Conservation (phyloP, 2,113 vertebrate genomes). For the Ceyx margarethae region DNA sequence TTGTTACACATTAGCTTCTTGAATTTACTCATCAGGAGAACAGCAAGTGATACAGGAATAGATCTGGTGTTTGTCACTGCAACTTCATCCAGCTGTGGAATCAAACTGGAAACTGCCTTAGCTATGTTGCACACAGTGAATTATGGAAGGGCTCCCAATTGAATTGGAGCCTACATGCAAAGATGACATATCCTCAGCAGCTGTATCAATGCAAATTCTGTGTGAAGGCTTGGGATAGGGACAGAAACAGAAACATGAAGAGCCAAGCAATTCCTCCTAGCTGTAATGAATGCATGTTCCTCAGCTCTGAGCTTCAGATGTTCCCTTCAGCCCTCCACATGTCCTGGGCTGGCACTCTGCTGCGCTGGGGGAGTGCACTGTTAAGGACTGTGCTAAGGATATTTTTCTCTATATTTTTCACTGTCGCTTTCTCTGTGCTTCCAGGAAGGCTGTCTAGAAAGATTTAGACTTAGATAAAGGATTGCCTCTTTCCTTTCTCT, state of each 20-base stretch:
- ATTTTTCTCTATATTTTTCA: background rate
- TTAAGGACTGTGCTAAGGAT: background rate
- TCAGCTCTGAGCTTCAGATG: background rate
- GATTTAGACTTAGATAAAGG: background rate
- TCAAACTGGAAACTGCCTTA: background rate
- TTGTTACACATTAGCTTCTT: background rate
- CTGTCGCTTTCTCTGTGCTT: background rate
- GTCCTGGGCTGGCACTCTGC: background rate
- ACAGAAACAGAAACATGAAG: background rate
- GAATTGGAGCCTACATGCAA: background rate
- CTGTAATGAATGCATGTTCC: background rate
- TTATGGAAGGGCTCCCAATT: background rate
- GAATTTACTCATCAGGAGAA: background rate
- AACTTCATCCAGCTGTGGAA: background rate
- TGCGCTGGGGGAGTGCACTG: background rate
- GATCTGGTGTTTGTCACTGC: background rate
- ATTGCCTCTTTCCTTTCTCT: background rate
- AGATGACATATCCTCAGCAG: background rate
- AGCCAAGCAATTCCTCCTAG: background rate
- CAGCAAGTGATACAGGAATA: background rate
- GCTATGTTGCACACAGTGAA: background rate
- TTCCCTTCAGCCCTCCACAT: background rate
- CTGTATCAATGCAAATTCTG: background rate
- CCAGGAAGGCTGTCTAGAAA: background rate
- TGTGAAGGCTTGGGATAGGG: background rate